Base-by-base conservation (phyloP, 2,888 invertebrate species). In the Punctoribates punctum region DNA sequence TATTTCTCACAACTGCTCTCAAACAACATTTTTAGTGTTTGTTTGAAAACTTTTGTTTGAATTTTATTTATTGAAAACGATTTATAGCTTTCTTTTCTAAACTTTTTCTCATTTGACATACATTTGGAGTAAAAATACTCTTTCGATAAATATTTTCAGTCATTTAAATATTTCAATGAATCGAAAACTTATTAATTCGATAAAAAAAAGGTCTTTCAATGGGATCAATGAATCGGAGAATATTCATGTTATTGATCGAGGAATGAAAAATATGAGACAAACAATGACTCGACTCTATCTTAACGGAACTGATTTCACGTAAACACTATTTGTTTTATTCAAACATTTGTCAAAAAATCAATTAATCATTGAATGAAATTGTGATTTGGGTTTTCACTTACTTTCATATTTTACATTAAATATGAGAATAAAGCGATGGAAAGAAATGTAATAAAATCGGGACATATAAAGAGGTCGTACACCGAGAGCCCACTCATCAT, bases 401-500 rank as follows among this genome's bases (percentile, higher is more conserved):
- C 62, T 62, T 62, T 62, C 62, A 25, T 62, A 62, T 29, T 15
- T 62, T 6, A 17, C 11, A 62, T 27, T 25, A 62, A 17, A 62
- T 62, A 62, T 9, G 4, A 27, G 25, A 25, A 57, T 23, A 57
- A 23, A 25, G 20, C 13, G 6, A 25, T 57, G 11, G 5, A 25
- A 25, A 57, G 3, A n/a, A 48, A 48, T 48, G 2, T 17, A 48
- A 20, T n/a, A 29, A 27, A 25, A 20, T 4, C 13, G 20, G 27
- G 27, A 62, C 29, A 62, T 17, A 6, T 1, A 62, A 62, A 62
- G 62, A 62, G 62, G 62, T 27, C 62, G n/a, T 13, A 25, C 2
- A 48, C 13, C 2, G 17, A 48, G 48, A 62, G 62, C 62, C 27
- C 62, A 62, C 25, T 62, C 62, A 62, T 62, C 62, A 29, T 62